Base-by-base conservation (phyloP, 1,140 invertebrate genomes). In the Aphaenogaster floridana region DNA sequence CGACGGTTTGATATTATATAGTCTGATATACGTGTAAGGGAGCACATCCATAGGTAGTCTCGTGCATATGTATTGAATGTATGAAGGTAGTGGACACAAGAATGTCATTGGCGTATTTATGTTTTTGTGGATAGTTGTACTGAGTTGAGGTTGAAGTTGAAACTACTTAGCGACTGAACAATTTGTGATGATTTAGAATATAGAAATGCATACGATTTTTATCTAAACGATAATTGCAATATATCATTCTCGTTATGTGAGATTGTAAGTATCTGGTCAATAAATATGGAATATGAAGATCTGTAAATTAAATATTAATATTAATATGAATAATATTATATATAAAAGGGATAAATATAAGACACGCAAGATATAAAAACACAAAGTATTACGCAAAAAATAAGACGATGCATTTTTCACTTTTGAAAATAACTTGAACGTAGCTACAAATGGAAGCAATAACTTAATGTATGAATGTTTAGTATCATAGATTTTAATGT, bases 381-480 rank as follows among this genome's bases (percentile, higher is more conserved):
- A 61, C 8, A 1, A 59, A 76, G 13, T 17, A 59, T 48, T 61
- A 17, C 3, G 15, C 45, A 42, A 36, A 13, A 69, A 39, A 45
- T 28, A 1, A 36, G 34, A 48, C 8, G 21, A 11, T 52, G 7
- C 11, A 83, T 72, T 59, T 83, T 83, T 59, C 4, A 74, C 17
- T 74, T 21, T 59, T 61, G 15, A 50, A n/a, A 61, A 48, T 50
- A 72, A 74, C 21, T 61, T 3, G 54, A 48, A 48, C 17, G 1
- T 59, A 72, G 68, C 52, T 83, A n/a, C 59, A 72, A 72, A n/a
- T 48, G 39, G 6, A 61, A 89, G 69, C 68, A 88, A 89, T 89
- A 88, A 84, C 28, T 61, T 54, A 52, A 57, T 17, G 52, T 0
- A 64, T 0, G 52, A 2, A 64, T 0, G 9, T 87, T 74, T 48